These are phyloP conservation scores for Scaptomyza cyrtandrae DNA, from an alignment of 2,888 invertebrate species.

Conservation along the genomic window DNA sequence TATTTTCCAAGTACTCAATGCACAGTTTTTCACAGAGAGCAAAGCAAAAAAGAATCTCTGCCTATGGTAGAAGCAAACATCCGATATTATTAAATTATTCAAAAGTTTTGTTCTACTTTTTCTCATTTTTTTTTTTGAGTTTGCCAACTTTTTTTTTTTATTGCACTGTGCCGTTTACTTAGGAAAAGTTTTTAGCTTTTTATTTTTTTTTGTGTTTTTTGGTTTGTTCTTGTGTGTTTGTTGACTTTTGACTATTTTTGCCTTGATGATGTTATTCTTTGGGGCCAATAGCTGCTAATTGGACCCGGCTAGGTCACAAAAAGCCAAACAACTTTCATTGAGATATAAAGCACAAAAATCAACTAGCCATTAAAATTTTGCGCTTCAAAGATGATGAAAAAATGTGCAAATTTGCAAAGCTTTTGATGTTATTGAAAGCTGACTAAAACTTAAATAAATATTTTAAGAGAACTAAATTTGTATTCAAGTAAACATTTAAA, in stretches of 20 bases:
- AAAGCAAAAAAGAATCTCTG: constrained; percentile 4
- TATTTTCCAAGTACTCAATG: constrained; percentile 9
- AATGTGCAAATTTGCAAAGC: background rate
- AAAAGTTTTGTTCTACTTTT: constrained; percentile 34
- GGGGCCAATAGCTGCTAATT: constrained; percentile 62
- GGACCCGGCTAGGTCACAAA: constrained; percentile 28
- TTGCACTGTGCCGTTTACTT: background rate
- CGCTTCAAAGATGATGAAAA: constrained; percentile 7
- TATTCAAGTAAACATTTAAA: background rate
- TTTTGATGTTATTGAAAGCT: background rate
- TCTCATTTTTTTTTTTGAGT: constrained; percentile 40
- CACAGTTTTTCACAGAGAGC: constrained; percentile 19
- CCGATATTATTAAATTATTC: constrained; percentile 66
- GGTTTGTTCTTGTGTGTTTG: constrained; percentile 14
- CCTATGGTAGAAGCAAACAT: no score
- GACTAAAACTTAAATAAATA: background rate
- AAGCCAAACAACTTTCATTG: constrained; percentile 18
- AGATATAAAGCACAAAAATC: constrained; percentile 17
- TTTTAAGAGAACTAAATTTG: background rate
- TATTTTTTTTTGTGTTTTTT: constrained; percentile 11
- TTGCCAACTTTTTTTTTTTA: no score
- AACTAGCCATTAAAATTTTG: constrained; percentile 21
- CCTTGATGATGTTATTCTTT: constrained; percentile 59
- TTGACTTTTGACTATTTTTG: constrained; percentile 55
- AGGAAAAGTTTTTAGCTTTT: constrained; percentile 24